phyloP scores from a whole-genome alignment of 2,113 vertebrate species.

The Butastur rufipennis region DNA sequence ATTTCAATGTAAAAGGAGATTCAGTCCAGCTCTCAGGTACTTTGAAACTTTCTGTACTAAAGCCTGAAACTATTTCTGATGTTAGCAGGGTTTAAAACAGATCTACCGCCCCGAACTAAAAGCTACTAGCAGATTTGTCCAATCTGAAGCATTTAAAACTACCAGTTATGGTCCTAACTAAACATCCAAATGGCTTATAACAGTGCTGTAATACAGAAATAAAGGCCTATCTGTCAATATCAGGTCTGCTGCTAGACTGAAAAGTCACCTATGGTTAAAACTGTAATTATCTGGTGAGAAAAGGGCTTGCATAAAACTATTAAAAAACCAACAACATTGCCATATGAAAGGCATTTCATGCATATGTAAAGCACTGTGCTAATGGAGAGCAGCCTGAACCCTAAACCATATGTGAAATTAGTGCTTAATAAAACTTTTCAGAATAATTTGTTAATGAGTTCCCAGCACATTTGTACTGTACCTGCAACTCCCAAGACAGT shows the following conservation, averaged over 20 bases:
- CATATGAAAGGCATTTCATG: background rate
- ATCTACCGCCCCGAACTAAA: background rate
- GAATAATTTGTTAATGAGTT: background rate
- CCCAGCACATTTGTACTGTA: background rate
- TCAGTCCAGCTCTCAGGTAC: background rate
- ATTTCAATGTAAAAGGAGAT: background rate
- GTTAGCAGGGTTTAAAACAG: background rate
- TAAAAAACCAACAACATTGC: fast-evolving
- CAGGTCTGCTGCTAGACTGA: background rate
- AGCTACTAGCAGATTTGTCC: background rate
- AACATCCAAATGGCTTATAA: background rate
- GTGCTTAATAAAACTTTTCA: background rate
- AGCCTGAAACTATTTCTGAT: background rate
- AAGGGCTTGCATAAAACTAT: background rate
- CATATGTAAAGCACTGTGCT: background rate
- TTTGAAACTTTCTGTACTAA: background rate
- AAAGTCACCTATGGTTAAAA: background rate
- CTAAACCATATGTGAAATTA: background rate
- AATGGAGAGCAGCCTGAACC: background rate
- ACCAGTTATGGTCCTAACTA: background rate
- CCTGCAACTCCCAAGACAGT: background rate
- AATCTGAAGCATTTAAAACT: background rate
- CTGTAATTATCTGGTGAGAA: background rate
- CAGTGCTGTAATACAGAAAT: background rate
- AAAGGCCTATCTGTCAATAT: background rate